These are phyloP conservation scores for Myathropa florea DNA, from an alignment of 2,888 invertebrate species.

Conservation along the genomic window DNA sequence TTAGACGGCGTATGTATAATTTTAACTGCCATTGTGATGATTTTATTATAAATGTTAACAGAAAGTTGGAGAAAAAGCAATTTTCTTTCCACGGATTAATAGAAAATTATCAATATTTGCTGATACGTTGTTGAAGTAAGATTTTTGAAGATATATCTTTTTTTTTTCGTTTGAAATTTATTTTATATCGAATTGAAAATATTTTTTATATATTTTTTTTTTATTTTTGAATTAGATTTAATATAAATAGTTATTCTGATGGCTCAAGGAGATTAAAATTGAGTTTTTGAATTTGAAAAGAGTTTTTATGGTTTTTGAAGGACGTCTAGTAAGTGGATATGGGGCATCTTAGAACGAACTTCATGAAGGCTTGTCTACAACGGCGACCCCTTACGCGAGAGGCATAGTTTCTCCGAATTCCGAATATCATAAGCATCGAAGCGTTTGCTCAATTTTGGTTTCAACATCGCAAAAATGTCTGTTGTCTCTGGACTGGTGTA, in stretches of 20 bases:
- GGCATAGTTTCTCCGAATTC: too few relatives aligned
- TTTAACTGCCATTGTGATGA: conserved; percentile 67
- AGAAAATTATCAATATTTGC: conserved; percentile 46
- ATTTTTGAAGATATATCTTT: too few relatives aligned
- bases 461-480: too few relatives aligned
- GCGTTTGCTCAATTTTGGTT: too few relatives aligned
- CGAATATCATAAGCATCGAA: too few relatives aligned
- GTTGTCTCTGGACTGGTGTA: too few relatives aligned
- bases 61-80: not conserved
- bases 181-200: conserved; percentile 37
- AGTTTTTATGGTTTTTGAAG: not conserved
- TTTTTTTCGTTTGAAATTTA: too few relatives aligned
- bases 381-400: too few relatives aligned
- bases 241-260: conserved; percentile 48
- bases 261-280: conserved; percentile 29
- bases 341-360: too few relatives aligned
- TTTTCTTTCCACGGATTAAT: conserved; percentile 36
- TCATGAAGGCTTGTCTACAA: too few relatives aligned
- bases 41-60: conserved; percentile 43
- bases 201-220: conserved; percentile 12
- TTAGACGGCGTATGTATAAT: conserved; percentile 37
- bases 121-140: conserved; percentile 13
- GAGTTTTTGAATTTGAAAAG: not conserved
- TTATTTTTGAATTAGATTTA: conserved; percentile 16
- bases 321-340: not conserved